Conservation (phyloP, 2,888 invertebrate genomes). For the Apotomis turbidana region DNA sequence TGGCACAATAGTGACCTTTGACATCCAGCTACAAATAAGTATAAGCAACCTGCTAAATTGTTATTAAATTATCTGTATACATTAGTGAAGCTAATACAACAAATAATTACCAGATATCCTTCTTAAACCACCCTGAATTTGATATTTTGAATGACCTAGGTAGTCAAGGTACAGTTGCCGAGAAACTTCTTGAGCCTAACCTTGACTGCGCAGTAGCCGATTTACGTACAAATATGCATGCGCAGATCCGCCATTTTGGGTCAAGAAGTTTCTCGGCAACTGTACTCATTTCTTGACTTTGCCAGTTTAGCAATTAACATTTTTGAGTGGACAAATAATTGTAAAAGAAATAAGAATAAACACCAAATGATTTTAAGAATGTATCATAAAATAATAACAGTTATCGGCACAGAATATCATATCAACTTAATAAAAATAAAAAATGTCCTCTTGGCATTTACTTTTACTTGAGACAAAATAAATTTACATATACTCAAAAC, state of each 20-base stretch:
- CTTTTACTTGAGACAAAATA: constrained; percentile 1
- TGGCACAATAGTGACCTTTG: constrained; percentile 44
- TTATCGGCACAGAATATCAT: background rate
- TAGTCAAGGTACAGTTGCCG: too few relatives aligned
- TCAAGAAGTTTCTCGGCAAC: too few relatives aligned
- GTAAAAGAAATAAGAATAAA: constrained; percentile 11
- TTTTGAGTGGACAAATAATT: background rate
- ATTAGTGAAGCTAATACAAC: constrained; percentile 57
- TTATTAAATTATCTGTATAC: constrained; percentile 18
- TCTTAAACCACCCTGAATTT: constrained; percentile 4
- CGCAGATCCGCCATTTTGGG: too few relatives aligned
- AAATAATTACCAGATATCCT: background rate
- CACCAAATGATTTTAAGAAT: background rate
- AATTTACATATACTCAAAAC: constrained; percentile 22
- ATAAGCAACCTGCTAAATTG: constrained; percentile 20
- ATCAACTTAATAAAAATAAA: background rate
- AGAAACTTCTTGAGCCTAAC: too few relatives aligned
- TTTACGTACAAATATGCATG: too few relatives aligned
- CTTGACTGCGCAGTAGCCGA: too few relatives aligned
- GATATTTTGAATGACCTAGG: background rate
- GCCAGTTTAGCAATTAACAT: background rate
- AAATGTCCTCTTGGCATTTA: background rate
- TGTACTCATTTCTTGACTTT: background rate
- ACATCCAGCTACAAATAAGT: constrained; percentile 14
- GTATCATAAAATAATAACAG: constrained; percentile 24